Conservation (phyloP, 2,797 vertebrate species). For the Harpagifer antarcticus region DNA sequence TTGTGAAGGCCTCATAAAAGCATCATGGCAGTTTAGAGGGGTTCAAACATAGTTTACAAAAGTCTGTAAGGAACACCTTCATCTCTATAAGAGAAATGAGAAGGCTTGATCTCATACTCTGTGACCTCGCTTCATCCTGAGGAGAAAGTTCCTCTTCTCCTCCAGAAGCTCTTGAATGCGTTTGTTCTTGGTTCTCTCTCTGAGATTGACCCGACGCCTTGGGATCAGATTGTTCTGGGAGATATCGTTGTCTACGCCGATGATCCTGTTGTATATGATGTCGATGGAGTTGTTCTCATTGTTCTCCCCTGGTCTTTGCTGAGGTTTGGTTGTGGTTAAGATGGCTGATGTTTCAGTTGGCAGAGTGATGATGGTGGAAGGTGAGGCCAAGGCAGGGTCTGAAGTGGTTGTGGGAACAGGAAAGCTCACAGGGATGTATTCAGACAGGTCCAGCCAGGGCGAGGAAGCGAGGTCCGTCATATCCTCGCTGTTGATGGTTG, state of each 20-base stretch:
- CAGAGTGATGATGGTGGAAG: slow-evolving; percentile 2
- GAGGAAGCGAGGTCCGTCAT: slow-evolving; percentile 53
- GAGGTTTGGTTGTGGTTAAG: slow-evolving; percentile 13
- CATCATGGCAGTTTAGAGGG: slow-evolving; percentile 45
- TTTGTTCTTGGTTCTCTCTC: slow-evolving; percentile 94
- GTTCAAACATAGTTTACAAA: slow-evolving; percentile 38
- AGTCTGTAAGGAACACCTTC: slow-evolving; percentile 38
- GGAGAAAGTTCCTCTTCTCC: slow-evolving; percentile 90
- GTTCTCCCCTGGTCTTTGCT: slow-evolving; percentile 79
- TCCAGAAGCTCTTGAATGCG: slow-evolving; percentile 95
- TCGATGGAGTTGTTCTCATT: slow-evolving; percentile 91
- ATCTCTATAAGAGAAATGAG: slow-evolving; percentile 83
- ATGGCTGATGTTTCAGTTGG: slow-evolving; percentile 42
- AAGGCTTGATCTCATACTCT: slow-evolving; percentile 47
- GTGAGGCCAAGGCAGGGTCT: slow-evolving; percentile 11
- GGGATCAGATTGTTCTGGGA: slow-evolving; percentile 91
- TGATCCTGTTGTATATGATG: slow-evolving; percentile 82
- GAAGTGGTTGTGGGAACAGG: slow-evolving; percentile 31
- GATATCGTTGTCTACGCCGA: slow-evolving; percentile 82
- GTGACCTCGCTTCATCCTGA: slow-evolving; percentile 86
- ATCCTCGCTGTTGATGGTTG: slow-evolving; percentile 57
- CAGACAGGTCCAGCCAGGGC: slow-evolving; percentile 75
- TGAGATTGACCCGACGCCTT: slow-evolving; percentile 83
- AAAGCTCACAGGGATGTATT: slow-evolving; percentile 69
- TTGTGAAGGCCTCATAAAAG: slow-evolving; percentile 46